phyloP scores from a whole-genome alignment of 2,113 vertebrate genomes.

The Xenus cinereus region DNA sequence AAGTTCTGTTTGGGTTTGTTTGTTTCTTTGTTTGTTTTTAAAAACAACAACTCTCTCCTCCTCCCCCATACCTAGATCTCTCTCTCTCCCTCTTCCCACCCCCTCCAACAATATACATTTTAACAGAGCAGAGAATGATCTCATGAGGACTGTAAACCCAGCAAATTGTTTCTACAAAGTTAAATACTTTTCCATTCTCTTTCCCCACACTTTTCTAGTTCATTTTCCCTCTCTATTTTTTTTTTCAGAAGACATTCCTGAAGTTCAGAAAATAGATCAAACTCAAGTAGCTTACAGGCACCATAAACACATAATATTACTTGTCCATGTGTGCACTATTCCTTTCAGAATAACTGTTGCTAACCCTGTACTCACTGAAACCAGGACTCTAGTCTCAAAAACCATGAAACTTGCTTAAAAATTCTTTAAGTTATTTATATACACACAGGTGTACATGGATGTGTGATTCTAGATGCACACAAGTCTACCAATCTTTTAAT shows the following conservation, averaged over 20 bases:
- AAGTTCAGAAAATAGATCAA: background rate
- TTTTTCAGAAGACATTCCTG: background rate
- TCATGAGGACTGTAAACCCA: background rate
- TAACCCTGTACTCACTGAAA: background rate
- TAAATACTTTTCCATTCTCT: background rate
- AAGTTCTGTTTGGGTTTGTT: background rate
- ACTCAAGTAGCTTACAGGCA: background rate
- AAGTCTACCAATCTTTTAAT: background rate
- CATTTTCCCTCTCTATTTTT: background rate
- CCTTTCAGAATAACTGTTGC: background rate
- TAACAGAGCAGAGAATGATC: background rate
- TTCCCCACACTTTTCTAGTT: background rate
- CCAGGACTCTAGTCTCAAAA: background rate
- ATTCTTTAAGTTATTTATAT: background rate
- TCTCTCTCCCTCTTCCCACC: background rate
- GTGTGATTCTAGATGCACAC: fast-evolving
- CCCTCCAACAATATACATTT: background rate
- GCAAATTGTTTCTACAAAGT: background rate
- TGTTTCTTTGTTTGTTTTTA: background rate
- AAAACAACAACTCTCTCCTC: background rate
- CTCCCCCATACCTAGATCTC: background rate
- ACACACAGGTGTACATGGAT: fast-evolving
- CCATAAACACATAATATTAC: background rate
- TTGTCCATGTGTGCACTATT: background rate
- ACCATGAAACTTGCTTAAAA: background rate